These are phyloP conservation scores for Drosophila emarginata DNA, from an alignment of 2,888 invertebrate species.

Conservation along the genomic window DNA sequence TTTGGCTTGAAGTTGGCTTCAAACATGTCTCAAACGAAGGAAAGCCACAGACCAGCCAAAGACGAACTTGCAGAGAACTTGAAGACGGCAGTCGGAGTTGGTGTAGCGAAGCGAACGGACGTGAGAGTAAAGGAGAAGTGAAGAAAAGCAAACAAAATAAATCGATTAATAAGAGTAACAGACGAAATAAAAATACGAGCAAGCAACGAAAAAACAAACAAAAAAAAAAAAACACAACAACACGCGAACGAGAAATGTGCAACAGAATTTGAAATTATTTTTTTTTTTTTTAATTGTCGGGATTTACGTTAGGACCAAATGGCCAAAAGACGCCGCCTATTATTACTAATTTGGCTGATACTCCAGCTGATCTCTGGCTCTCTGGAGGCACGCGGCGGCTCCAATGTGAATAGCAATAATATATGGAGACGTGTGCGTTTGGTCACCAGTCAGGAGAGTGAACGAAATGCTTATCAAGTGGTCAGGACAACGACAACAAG, in stretches of 20 bases:
- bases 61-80: slow-evolving; percentile 68
- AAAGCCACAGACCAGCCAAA: slow-evolving; percentile 44
- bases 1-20: slow-evolving; percentile 61
- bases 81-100: slow-evolving; percentile 73
- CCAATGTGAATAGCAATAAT: slow-evolving; percentile 54
- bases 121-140: slow-evolving; percentile 57
- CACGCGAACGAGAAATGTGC: slow-evolving; percentile 59
- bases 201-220: slow-evolving; percentile 9
- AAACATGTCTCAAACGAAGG: slow-evolving; percentile 70
- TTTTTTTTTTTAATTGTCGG: slow-evolving; percentile 21
- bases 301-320: slow-evolving; percentile 47
- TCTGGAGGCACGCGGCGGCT: slow-evolving; percentile 60
- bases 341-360: slow-evolving; percentile 58
- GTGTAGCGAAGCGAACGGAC: slow-evolving; percentile 71
- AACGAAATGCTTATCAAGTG: slow-evolving; percentile 68
- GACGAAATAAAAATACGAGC: slow-evolving; percentile 19
- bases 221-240: slow-evolving; percentile 18
- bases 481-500: slow-evolving; percentile 46
- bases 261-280: slow-evolving; percentile 45
- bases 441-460: slow-evolving; percentile 66
- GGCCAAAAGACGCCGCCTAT: slow-evolving; percentile 63
- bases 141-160: slow-evolving; percentile 22
- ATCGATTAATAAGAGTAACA: slow-evolving; percentile 10
- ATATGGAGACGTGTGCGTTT: slow-evolving; percentile 69
- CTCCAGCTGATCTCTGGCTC: slow-evolving; percentile 64